Base-by-base conservation (phyloP, 2,888 invertebrate species). In the Cremastinae sp. region DNA sequence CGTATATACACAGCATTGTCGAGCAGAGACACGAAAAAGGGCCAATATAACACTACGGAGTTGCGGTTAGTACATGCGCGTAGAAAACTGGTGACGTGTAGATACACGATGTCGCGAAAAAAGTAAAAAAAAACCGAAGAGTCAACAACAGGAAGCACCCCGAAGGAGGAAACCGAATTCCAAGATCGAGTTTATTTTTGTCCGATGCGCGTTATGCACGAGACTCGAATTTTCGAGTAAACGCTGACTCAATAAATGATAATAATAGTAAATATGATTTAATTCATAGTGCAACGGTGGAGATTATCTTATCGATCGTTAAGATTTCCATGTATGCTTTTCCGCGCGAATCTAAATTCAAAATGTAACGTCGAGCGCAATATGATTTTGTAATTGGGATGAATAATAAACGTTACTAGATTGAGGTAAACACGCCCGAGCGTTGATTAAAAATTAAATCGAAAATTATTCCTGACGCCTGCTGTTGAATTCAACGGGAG, bases 281-380 rank as follows among this genome's bases (percentile, higher is more conserved):
- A 8, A 10, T 10, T 2, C 28, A 43, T 68, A 35, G 2, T 56
- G 14, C 69, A 22, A 49, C 51, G 9, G 39, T 49, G 62, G 28
- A 62, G 58, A 74, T 74, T 69, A 74, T 68, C 68, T 68, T 68
- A 74, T 74, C 69, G 74, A 74, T 74, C 74, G 66, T 68, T 73
- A 22, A n/a, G 16, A 37, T 56, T 62, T 64, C 74, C 18, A 35
- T 18, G 43, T 39, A 47, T n/a, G n/a, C 45, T 45, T 35, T 35
- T 66, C 37, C 12, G 22, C 35, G 20, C 16, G 12, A 14, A 1
- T 45, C 45, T 7, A 43, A n/a, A 43, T 10, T 12, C 18, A 16
- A 16, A 9, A 16, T 16, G 20, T 10, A 49, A 18, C 49, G 49
- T 2, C 28, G 28, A 28, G 5, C 2, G 5, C 2, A 28, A 28